These are phyloP conservation scores for Turritopsis rubra DNA, from an alignment of 30 jellyfish, hydroid and myxozoan species.

Conservation along the genomic window DNA sequence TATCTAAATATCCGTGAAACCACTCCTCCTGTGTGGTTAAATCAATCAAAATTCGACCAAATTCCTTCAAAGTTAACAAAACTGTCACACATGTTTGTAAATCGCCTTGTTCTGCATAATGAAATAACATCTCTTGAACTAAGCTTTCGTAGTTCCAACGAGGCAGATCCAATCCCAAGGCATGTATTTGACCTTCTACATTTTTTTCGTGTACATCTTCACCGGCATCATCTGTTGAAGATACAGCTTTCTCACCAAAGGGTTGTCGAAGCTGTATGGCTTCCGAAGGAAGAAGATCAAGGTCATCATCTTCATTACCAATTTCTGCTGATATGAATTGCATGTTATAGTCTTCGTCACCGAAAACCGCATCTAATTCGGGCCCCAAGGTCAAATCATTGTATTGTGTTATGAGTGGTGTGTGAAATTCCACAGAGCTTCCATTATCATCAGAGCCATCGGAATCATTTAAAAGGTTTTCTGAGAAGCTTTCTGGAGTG, in stretches of 20 bases:
- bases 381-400: slow-evolving; percentile 53
- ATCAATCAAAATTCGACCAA: slow-evolving; percentile 40
- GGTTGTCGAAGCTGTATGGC: slow-evolving; percentile 73
- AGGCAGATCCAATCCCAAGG: slow-evolving; percentile 45
- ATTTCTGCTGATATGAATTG: slow-evolving; percentile 45
- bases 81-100: slow-evolving; percentile 85
- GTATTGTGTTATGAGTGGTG: neutral
- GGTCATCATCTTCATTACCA: slow-evolving; percentile 26
- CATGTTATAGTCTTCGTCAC: slow-evolving; percentile 77
- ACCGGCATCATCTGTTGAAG: neutral
- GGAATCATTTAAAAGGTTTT: neutral
- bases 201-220: neutral
- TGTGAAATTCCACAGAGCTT: neutral
- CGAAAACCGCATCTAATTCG: slow-evolving; percentile 75
- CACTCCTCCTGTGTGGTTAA: slow-evolving; percentile 68
- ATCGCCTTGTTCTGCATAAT: slow-evolving; percentile 89
- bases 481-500: slow-evolving; percentile 22
- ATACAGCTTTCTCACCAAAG: slow-evolving; percentile 38
- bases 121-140: slow-evolving; percentile 66
- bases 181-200: neutral
- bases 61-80: slow-evolving; percentile 45
- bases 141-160: slow-evolving; percentile 75
- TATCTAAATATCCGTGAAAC: slow-evolving; percentile 76
- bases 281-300: slow-evolving; percentile 34
- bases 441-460: neutral